Conservation (phyloP, 2,113 vertebrate genomes). For the Cacatua alba region DNA sequence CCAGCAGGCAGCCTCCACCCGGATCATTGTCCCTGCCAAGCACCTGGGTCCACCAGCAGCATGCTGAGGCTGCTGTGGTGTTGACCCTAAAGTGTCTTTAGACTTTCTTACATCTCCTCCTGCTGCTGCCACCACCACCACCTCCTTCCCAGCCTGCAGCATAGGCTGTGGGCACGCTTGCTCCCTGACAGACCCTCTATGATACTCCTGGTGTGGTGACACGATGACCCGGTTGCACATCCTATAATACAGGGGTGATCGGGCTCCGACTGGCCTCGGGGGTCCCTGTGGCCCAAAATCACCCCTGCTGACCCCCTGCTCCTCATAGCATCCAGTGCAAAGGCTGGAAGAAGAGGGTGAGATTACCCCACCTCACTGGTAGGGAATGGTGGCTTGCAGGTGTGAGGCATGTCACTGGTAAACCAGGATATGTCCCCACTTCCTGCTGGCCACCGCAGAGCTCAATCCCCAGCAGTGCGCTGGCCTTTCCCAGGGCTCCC, state of each 20-base stretch:
- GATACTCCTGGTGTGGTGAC: fast-evolving
- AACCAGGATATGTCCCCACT: neutral
- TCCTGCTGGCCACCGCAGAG: neutral
- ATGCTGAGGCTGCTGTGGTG: neutral
- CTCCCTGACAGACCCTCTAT: neutral
- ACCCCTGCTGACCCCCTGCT: neutral
- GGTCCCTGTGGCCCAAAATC: fast-evolving
- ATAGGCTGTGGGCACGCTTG: fast-evolving
- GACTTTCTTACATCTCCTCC: neutral
- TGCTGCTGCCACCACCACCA: neutral
- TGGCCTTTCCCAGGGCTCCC: neutral
- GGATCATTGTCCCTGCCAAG: fast-evolving
- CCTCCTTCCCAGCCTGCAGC: neutral
- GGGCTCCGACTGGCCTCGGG: fast-evolving
- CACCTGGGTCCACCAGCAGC: neutral
- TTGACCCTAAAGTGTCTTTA: neutral
- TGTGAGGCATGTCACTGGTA: neutral
- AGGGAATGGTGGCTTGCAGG: fast-evolving
- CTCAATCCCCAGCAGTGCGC: neutral
- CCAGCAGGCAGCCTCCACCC: fast-evolving
- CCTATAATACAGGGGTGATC: neutral
- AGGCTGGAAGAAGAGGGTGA: neutral
- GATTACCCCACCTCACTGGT: neutral
- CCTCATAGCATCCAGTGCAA: neutral
- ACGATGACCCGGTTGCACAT: neutral